Base-by-base conservation (phyloP, 2,797 vertebrate species). In the Malurus splendens region DNA sequence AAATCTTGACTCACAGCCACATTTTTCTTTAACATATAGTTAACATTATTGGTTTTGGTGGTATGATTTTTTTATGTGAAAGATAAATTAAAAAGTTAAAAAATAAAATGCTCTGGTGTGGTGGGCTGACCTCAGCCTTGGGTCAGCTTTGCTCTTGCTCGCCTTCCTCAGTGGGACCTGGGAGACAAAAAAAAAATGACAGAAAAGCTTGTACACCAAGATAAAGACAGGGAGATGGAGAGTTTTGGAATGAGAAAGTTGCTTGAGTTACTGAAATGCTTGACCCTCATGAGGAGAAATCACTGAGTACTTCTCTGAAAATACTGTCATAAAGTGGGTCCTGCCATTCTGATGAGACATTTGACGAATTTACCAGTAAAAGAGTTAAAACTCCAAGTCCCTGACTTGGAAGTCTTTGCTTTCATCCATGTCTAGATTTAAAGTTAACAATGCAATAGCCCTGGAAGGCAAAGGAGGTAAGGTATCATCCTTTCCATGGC, bases 341-440 rank as follows among this genome's bases (percentile, higher is more conserved):
- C 9, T 2, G 0, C 12, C 30, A 7, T 71, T 72, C 39, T n/a
- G 0, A 17, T 0, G 2, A 66, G 65, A 22, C 18, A 12, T 57
- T 42, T 60, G 52, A 8, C 71, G 52, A 30, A 50, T 50, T 81
- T 41, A 44, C 39, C 39, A n/a, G 51, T 54, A 42, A 56, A 71
- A 15, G 65, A 71, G 45, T 25, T 60, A 48, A 65, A 82, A 47
- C 48, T 66, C 41, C 28, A 62, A 2, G 17, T 55, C 51, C 25
- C 18, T 61, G 59, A n/a, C n/a, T 52, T 72, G 28, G 20, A 67
- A 83, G 30, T 14, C 50, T 68, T 61, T 51, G 59, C 7, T 19
- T 23, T 44, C 7, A 4, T 42, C 55, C 16, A 0, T 39, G 10
- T 64, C 28, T 67, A 18, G 48, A 56, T 71, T 64, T 80, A 44